A percentile compares a stretch with the other conserved stretches of the same genome.
These are phyloP conservation scores for Stictocephala bisonia DNA, from an alignment of 2,888 invertebrate genomes.

Conservation along the genomic window DNA sequence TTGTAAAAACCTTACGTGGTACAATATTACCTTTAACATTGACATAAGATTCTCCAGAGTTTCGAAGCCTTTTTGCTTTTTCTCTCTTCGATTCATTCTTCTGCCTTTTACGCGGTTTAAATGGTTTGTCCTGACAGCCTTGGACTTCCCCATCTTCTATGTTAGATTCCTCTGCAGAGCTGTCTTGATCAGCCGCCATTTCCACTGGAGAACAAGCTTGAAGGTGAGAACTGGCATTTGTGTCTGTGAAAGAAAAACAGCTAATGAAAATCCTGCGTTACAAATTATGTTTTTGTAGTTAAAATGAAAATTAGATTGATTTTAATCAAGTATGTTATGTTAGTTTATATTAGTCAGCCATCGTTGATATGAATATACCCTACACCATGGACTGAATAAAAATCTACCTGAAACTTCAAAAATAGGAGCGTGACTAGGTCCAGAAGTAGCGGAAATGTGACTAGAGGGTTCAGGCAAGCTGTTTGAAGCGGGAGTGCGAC, in stretches of 20 bases:
- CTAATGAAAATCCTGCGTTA: conserved; percentile 34
- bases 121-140: conserved; percentile 39
- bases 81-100: conserved; percentile 34
- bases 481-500: no score
- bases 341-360: no score
- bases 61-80: conserved; percentile 39
- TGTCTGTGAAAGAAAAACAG: conserved; percentile 22
- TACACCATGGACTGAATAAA: no score
- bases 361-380: no score
- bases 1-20: conserved; percentile 41
- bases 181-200: conserved; percentile 16
- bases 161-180: conserved; percentile 22
- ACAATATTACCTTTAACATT: conserved; percentile 47
- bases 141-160: conserved; percentile 27
- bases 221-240: conserved; percentile 21
- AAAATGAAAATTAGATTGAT: no score
- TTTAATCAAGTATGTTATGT: no score
- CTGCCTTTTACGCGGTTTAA: conserved; percentile 38
- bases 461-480: no score
- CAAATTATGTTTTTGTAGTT: neutral
- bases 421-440: no score
- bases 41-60: conserved; percentile 35
- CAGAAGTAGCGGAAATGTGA: no score
- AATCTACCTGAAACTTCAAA: no score
- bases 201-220: conserved; percentile 9